Evolutionary conservation across 2,113 vertebrate species (phyloP).

Genomic region (Cyanoliseus patagonus): DNA sequence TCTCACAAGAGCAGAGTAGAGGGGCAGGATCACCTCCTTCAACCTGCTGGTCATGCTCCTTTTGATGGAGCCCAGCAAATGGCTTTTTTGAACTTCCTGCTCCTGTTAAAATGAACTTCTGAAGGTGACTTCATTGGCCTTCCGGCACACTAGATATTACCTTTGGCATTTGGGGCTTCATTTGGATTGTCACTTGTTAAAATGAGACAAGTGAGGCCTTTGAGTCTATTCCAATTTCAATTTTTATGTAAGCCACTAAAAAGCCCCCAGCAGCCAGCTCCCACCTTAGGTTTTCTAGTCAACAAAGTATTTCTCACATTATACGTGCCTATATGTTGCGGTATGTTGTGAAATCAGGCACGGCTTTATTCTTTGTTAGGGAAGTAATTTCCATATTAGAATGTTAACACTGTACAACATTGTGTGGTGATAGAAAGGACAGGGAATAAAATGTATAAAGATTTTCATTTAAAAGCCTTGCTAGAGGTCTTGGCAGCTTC

Average conservation of each 20-base stretch:
- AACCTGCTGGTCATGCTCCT: too few species aligned
- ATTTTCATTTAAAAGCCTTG: not conserved
- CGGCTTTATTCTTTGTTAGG: not conserved
- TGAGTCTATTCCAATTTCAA: not conserved
- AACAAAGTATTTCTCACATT: not conserved
- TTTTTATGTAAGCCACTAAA: not conserved
- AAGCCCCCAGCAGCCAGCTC: not conserved
- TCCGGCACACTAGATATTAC: not conserved
- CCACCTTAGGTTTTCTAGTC: not conserved
- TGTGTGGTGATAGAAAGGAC: not conserved
- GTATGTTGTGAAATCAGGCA: not conserved
- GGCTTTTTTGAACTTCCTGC: not conserved
- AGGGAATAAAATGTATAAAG: not conserved
- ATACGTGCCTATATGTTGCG: not conserved
- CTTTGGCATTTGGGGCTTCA: not conserved
- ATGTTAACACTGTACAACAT: not conserved
- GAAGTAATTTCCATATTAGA: not conserved
- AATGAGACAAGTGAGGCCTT: not conserved
- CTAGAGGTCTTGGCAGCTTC: conserved; percentile 1
- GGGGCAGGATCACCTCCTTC: too few species aligned
- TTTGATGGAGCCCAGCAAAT: not conserved
- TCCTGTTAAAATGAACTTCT: not conserved
- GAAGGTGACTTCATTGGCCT: not conserved
- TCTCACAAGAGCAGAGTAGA: too few species aligned
- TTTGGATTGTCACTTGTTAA: not conserved